Evolutionary conservation across 2,888 invertebrate species (phyloP).

Genomic region (Rugalucina vietnamica): DNA sequence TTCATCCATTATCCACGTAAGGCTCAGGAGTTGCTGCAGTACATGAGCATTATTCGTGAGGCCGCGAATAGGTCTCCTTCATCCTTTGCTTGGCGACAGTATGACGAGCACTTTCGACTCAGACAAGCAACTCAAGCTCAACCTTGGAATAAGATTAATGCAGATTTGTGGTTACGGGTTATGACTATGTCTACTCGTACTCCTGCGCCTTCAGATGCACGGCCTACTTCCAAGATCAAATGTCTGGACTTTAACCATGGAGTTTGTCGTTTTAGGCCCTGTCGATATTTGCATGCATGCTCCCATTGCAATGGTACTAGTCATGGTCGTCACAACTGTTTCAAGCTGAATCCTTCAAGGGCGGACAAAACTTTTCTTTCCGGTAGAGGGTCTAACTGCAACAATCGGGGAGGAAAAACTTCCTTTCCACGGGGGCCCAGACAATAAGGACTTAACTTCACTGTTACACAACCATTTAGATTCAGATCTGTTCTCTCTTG

Average conservation of each 20-base stretch:
- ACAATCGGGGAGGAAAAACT: not conserved
- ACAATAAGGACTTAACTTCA: not conserved
- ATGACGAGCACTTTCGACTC: constrained; percentile 1
- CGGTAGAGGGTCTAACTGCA: not conserved
- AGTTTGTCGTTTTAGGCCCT: not conserved
- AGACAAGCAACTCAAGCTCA: not conserved
- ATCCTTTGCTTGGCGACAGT: constrained; percentile 1
- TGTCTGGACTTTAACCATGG: not conserved
- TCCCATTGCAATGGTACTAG: not conserved
- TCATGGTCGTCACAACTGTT: not conserved
- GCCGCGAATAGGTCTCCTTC: not conserved
- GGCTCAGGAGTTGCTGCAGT: too few species aligned
- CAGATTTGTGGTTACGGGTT: not conserved
- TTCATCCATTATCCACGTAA: not conserved
- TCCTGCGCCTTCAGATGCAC: not conserved
- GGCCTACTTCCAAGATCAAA: too few species aligned
- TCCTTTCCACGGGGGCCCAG: not conserved
- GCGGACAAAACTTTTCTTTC: not conserved
- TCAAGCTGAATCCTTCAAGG: not conserved
- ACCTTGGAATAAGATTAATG: not conserved
- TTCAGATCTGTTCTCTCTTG: not conserved
- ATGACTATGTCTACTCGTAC: not conserved
- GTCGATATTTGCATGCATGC: too few species aligned
- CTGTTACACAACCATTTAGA: not conserved
- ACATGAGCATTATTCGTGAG: not conserved